Base-by-base conservation (phyloP, 2,113 vertebrate species). In the Amphiprion ocellaris region DNA sequence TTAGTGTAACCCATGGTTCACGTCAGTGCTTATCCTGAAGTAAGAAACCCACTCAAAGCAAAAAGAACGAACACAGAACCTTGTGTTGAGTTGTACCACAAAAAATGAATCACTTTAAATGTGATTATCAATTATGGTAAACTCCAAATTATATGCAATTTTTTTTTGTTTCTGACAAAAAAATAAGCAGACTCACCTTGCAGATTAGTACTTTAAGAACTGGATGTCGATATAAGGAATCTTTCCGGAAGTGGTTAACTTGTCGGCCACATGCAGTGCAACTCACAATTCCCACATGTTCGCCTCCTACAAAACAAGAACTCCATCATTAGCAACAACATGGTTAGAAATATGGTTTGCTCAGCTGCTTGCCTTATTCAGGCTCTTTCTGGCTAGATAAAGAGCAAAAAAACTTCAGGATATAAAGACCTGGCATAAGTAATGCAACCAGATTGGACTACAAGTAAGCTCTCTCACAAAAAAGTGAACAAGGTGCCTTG, bases 211-310 rank as follows among this genome's bases (percentile, higher is more conserved):
- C 97, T 95, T 98, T 98, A 61, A 99, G 94, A 82, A 95, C 96
- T 83, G 98, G 98, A 83, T 99, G 98, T 82, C 96, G 96, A 89
- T 95, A 98, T 84, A 99, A 95, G 5, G 97, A 97, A 94, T 99
- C 97, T 90, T 95, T 98, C 74, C 97, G 96, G 94, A 98, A 99
- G 93, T 99, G 97, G 93, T 99, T 99, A 70, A 99, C 97, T 87
- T 99, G 98, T 66, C 97, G 96, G 78, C 97, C 97, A 92, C 98
- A 99, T 44, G 98, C 96, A 63, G 98, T 99, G 87, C 98, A 99
- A 93, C 95, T 97, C 66, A 99, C 97, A 89, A 98, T 98, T 81
- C 96, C 96, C 16, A 97, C 93, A 78, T 96, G 95, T 90, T 96
- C 97, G 86, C 94, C 96, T 96, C 92, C 90, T 94, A 50, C 11